Percentiles rank a stretch among this genome's conserved stretches.
Evolutionary conservation across 2,888 invertebrate genomes (phyloP).

Genomic region (Ormyrus labotus): DNA sequence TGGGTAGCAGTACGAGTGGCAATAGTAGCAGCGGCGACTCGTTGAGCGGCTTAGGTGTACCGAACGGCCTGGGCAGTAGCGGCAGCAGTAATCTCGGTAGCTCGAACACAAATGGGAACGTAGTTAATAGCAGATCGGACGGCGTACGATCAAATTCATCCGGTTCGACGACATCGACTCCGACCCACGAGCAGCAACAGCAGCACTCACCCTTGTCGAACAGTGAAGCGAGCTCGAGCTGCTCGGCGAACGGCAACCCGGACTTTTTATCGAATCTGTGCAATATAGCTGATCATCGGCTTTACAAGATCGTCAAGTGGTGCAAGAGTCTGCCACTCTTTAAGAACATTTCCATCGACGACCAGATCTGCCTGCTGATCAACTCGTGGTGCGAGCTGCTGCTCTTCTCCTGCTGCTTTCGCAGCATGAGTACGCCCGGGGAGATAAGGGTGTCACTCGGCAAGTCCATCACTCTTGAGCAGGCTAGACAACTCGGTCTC

Average conservation of each 20-base stretch:
- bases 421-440: slow-evolving; percentile 92
- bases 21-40: slow-evolving; percentile 66
- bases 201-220: slow-evolving; percentile 40
- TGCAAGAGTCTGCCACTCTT: slow-evolving; percentile 97
- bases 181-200: slow-evolving; percentile 53
- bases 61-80: slow-evolving; percentile 39
- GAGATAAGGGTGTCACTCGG: slow-evolving; percentile 87
- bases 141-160: slow-evolving; percentile 57
- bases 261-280: slow-evolving; percentile 93
- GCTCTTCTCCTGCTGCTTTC: slow-evolving; percentile 94
- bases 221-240: slow-evolving; percentile 54
- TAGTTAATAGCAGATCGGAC: slow-evolving; percentile 36
- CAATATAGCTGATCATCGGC: slow-evolving; percentile 95
- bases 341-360: slow-evolving; percentile 97
- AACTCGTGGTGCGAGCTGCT: slow-evolving; percentile 98
- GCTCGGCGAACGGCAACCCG: slow-evolving; percentile 73
- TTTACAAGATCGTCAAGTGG: slow-evolving; percentile 99
- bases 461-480: slow-evolving; percentile 81
- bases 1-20: slow-evolving; percentile 41
- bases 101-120: slow-evolving; percentile 55
- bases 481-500: slow-evolving; percentile 85
- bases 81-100: slow-evolving; percentile 16
- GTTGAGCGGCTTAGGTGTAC: slow-evolving; percentile 10
- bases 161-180: slow-evolving; percentile 49
- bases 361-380: slow-evolving; percentile 96